Conservation (phyloP, 2,888 invertebrate genomes). For the Folsomia candida region DNA sequence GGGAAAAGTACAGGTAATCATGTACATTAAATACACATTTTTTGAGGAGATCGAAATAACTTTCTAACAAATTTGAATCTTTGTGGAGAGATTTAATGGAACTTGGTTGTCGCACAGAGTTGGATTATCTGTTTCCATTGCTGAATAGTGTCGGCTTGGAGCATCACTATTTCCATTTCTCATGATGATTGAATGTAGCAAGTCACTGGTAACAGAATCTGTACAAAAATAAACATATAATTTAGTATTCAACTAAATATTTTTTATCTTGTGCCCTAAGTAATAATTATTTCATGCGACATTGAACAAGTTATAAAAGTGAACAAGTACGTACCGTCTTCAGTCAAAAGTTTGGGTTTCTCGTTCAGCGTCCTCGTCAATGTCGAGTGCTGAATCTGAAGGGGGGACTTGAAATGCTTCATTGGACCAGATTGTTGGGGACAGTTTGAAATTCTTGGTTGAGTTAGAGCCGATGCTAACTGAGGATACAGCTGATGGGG, state of each 20-base stretch:
- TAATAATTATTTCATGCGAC: no score
- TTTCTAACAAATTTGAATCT: slow-evolving; percentile 17
- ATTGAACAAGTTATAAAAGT: no score
- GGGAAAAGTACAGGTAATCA: slow-evolving; percentile 16
- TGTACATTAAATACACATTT: slow-evolving; percentile 18
- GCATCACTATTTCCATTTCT: slow-evolving; percentile 55
- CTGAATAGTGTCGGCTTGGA: slow-evolving; percentile 9
- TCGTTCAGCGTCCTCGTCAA: slow-evolving; percentile 86
- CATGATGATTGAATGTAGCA: slow-evolving; percentile 89
- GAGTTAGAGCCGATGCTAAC: slow-evolving; percentile 53
- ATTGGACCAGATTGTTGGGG: slow-evolving; percentile 19
- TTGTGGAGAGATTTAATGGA: slow-evolving; percentile 19
- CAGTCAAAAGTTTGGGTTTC: slow-evolving; percentile 82
- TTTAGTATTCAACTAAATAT: no score
- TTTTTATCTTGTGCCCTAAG: no score
- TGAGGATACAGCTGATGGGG: slow-evolving; percentile 55
- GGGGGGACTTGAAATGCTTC: slow-evolving; percentile 46
- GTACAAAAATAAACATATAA: no score
- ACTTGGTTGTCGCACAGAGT: slow-evolving; percentile 13
- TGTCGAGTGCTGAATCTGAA: slow-evolving; percentile 84
- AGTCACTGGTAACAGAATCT: slow-evolving; percentile 86
- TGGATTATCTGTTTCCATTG: slow-evolving; percentile 13
- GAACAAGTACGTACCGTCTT: no score
- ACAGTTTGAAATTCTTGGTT: slow-evolving; percentile 57
- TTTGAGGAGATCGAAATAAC: slow-evolving; percentile 9